Base-by-base conservation (phyloP, 2,113 vertebrate species). In the Sinocyclocheilus grahami region DNA sequence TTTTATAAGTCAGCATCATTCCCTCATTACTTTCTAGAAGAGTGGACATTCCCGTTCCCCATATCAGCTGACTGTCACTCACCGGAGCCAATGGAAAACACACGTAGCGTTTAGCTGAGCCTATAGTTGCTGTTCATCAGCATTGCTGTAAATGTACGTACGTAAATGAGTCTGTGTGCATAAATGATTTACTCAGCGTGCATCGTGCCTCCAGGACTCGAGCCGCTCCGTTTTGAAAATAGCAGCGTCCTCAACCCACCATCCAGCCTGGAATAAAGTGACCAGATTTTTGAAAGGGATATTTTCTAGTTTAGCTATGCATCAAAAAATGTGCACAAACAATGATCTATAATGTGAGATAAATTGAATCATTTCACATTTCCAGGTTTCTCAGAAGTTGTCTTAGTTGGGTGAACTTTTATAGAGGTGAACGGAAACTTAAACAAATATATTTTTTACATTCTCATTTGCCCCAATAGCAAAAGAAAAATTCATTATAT, bases 151-250 rank as follows among this genome's bases (percentile, higher is more conserved):
- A 33, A 83, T 85, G 63, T 86, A 89, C 77, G 85, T 87, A 39
- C 89, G 82, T 80, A 42, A 74, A 77, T n/a, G 42, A 74, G 78
- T 65, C 67, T 72, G 46, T 69, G 75, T 85, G 91, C 85, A 93
- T 94, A 92, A 92, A 93, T 95, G 91, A 95, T 94, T 95, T 93
- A 94, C 91, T 94, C 91, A 90, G 85, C 91, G 91, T 90, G 90
- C 90, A 89, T 88, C 13, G 2, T 13, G 91, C 91, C 91, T 93
- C 86, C 87, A 94, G 91, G 18, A 51, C 79, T 86, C 87, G 5
- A 58, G 55, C 16, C 16, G 55, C 5, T 60, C 6, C 18, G 20
- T 60, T 60, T 67, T 88, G 78, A 91, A 90, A 87, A 90, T 88
- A 92, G 86, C 89, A 89, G 91, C 65, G 88, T 91, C 80, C 55